Evolutionary conservation across 2,888 invertebrate species (phyloP).

Genomic region (Seira sanloemensis): DNA sequence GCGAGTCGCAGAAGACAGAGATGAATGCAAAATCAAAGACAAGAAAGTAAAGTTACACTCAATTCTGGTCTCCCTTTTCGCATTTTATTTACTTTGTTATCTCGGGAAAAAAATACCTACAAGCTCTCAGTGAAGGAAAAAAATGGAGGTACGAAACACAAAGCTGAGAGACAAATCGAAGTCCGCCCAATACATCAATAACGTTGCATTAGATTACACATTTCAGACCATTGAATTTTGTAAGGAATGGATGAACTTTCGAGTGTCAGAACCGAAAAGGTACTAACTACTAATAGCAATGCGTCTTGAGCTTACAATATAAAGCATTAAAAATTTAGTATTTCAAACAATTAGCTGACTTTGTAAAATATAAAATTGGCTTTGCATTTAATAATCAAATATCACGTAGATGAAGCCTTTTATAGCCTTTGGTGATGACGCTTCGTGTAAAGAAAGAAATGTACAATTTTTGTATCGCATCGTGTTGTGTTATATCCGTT

Average conservation of each 20-base stretch:
- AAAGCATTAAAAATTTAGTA: too few species aligned
- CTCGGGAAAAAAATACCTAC: constrained; percentile 39
- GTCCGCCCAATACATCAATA: constrained; percentile 68
- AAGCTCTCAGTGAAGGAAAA: constrained; percentile 23
- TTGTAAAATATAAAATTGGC: too few species aligned
- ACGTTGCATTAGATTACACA: constrained; percentile 67
- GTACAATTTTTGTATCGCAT: too few species aligned
- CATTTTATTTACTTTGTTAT: constrained; percentile 22
- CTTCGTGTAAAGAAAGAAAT: too few species aligned
- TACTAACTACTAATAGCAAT: too few species aligned
- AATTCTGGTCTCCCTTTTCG: constrained; percentile 18
- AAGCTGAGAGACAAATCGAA: constrained; percentile 57
- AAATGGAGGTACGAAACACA: constrained; percentile 46
- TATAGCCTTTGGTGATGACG: too few species aligned
- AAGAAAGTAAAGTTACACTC: constrained; percentile 33
- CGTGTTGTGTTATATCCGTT: too few species aligned
- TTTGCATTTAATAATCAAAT: too few species aligned
- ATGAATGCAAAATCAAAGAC: constrained; percentile 54
- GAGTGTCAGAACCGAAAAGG: too few species aligned
- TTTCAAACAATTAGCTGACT: too few species aligned
- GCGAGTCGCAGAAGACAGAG: constrained; percentile 54
- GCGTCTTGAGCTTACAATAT: too few species aligned
- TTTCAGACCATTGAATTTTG: background rate
- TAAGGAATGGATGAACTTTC: background rate
- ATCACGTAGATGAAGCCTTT: too few species aligned